Evolutionary conservation across 2,113 vertebrate species (phyloP).

Genomic region (Laticauda colubrina): DNA sequence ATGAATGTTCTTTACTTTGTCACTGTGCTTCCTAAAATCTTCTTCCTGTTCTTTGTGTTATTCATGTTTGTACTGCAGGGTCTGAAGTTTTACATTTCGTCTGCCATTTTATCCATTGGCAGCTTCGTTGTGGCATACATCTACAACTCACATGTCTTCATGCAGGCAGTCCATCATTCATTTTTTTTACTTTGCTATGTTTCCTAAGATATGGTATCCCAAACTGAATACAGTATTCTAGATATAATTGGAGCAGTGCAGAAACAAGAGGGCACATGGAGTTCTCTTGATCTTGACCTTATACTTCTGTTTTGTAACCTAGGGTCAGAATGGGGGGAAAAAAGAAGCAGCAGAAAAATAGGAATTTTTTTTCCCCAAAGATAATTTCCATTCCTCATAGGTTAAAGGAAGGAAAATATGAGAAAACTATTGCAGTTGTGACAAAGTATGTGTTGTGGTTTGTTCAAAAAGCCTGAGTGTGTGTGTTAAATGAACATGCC

Average conservation of each 20-base stretch:
- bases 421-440: background rate
- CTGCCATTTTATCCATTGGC: background rate
- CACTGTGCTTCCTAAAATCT: background rate
- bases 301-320: slow-evolving; percentile 18
- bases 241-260: background rate
- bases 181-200: background rate
- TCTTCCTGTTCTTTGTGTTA: background rate
- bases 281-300: background rate
- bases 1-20: background rate
- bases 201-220: background rate
- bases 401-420: background rate
- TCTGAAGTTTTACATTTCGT: background rate
- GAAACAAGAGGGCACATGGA: background rate
- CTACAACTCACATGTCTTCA: background rate
- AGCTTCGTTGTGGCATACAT: background rate
- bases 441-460: background rate
- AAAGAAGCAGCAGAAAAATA: slow-evolving; percentile 42
- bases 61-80: background rate
- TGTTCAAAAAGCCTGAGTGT: background rate
- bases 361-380: background rate
- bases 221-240: background rate
- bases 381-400: background rate
- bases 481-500: background rate
- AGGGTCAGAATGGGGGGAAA: slow-evolving; percentile 29
- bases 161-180: background rate